phyloP scores from a whole-genome alignment of 2,888 invertebrate species.

The Drosophila meridionalis region DNA sequence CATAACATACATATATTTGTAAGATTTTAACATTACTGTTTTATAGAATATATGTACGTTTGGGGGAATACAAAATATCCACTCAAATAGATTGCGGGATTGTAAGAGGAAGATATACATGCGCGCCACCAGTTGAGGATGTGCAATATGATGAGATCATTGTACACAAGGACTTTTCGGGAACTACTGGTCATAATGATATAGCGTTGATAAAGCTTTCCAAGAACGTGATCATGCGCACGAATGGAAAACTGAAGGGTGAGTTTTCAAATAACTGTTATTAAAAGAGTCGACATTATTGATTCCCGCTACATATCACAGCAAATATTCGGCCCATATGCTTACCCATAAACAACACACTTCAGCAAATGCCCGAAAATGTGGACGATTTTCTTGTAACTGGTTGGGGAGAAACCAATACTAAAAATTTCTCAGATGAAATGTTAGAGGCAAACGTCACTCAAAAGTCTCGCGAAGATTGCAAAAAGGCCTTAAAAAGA shows the following conservation, averaged over 20 bases:
- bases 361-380: neutral
- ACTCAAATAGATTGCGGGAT: neutral
- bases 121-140: slow-evolving; percentile 29
- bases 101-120: rapidly evolving
- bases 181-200: neutral
- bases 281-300: neutral
- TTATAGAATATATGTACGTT: slow-evolving; percentile 18
- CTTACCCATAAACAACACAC: slow-evolving; percentile 30
- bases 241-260: neutral
- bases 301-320: neutral
- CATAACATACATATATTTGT: neutral
- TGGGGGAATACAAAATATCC: slow-evolving; percentile 22
- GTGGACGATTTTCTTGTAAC: neutral
- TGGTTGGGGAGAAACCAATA: slow-evolving; percentile 38
- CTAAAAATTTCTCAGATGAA: rapidly evolving
- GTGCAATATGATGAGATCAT: neutral
- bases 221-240: neutral
- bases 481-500: neutral
- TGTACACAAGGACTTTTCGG: slow-evolving; percentile 12
- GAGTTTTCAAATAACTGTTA: neutral
- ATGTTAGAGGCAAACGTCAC: slow-evolving; percentile 1
- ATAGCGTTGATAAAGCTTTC: slow-evolving; percentile 38
- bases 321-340: slow-evolving; percentile 31
- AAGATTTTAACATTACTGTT: neutral
- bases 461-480: neutral